Conservation (phyloP, 2,797 vertebrate genomes). For the Tenualosa ilisha region DNA sequence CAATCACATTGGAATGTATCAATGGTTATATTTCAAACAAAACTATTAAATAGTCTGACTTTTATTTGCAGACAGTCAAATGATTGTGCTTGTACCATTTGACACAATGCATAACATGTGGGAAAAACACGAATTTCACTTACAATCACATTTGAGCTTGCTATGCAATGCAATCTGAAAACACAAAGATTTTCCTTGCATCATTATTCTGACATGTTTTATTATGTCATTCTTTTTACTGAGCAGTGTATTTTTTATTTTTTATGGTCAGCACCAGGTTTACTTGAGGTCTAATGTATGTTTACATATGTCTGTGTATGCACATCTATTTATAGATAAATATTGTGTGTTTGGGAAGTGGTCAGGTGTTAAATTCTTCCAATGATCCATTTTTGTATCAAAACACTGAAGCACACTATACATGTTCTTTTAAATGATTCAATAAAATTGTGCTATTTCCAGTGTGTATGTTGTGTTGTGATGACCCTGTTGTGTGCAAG, state of each 20-base stretch:
- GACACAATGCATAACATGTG: constrained; percentile 2
- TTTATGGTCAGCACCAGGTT: constrained; percentile 32
- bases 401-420: not conserved
- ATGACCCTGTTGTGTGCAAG: not conserved
- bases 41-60: constrained; percentile 1
- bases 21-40: not conserved
- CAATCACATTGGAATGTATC: constrained; percentile 1
- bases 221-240: constrained; percentile 6
- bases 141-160: constrained; percentile 43
- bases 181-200: constrained; percentile 56
- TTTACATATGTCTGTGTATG: constrained; percentile 70
- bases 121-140: constrained; percentile 34
- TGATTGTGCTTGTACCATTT: not conserved
- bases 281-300: constrained; percentile 60
- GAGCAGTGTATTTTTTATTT: not conserved
- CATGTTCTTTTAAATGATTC: constrained; percentile 5
- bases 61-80: not conserved
- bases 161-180: constrained; percentile 75
- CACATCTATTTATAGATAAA: constrained; percentile 77
- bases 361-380: constrained; percentile 45
- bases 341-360: constrained; percentile 59
- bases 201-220: constrained; percentile 57
- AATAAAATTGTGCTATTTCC: constrained; percentile 14
- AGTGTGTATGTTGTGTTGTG: not conserved
- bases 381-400: constrained; percentile 54